Conservation (phyloP, 1,140 invertebrate genomes). For the Cecropterus lyciades region DNA sequence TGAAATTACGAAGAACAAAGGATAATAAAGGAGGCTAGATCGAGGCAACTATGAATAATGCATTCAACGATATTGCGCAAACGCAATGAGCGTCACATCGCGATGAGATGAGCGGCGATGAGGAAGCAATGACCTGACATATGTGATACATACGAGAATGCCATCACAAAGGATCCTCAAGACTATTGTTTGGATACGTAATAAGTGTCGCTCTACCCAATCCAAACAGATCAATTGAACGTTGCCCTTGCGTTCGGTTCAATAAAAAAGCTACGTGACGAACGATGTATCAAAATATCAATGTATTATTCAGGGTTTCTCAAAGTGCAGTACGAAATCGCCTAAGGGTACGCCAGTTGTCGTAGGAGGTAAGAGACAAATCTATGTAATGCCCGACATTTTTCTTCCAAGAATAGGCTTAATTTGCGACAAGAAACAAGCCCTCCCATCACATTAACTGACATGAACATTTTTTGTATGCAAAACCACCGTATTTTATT, state of each 20-base stretch:
- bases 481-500: no score
- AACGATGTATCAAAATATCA: neutral
- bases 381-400: no score
- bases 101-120: constrained; percentile 51
- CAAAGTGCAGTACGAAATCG: no score
- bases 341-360: no score
- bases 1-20: constrained; percentile 61
- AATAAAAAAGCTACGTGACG: neutral
- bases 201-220: neutral
- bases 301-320: neutral
- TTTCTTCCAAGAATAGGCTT: no score
- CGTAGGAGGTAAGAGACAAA: no score
- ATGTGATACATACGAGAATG: constrained; percentile 11
- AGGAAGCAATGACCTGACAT: constrained; percentile 66
- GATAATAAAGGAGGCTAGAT: constrained; percentile 45
- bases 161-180: constrained; percentile 1
- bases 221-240: neutral
- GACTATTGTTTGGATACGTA: constrained; percentile 1
- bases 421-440: no score
- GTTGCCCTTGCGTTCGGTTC: constrained; percentile 15
- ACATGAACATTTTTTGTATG: no score
- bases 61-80: constrained; percentile 53
- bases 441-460: no score
- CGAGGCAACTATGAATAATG: constrained; percentile 61
- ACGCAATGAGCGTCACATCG: constrained; percentile 45